Percentiles rank a stretch among this genome's conserved stretches.
phyloP scores from a whole-genome alignment of 2,113 vertebrate genomes.

The Caranx ignobilis region DNA sequence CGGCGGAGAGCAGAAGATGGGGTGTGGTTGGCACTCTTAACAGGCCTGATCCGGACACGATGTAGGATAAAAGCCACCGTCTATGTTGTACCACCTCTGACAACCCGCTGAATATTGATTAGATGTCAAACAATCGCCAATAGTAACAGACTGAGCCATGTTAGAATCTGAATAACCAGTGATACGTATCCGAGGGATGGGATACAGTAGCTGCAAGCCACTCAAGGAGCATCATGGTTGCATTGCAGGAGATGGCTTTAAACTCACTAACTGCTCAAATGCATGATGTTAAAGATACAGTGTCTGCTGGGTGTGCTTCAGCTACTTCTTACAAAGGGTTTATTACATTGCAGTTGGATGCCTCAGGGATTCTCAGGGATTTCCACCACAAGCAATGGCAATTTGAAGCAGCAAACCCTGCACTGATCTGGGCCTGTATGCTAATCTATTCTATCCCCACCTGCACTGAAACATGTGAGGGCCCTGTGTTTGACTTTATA shows the following conservation, averaged over 20 bases:
- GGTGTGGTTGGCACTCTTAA: conserved; percentile 79
- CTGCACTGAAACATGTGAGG: conserved; percentile 21
- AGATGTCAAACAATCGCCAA: not conserved
- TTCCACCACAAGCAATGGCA: conserved; percentile 1
- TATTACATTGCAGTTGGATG: conserved; percentile 28
- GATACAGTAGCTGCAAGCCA: not conserved
- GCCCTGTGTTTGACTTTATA: not conserved
- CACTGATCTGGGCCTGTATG: not conserved
- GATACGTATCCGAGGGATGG: not conserved
- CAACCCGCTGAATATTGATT: not conserved
- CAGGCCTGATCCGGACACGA: conserved; percentile 55
- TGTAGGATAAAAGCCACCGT: not conserved
- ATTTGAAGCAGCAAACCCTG: not conserved
- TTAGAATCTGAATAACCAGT: not conserved
- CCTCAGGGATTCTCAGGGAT: not conserved
- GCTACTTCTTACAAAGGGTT: conserved; percentile 12
- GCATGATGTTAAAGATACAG: not conserved
- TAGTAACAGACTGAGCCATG: not conserved
- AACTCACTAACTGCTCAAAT: not conserved
- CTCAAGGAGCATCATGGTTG: not conserved
- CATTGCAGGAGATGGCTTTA: not conserved
- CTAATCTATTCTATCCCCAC: not conserved
- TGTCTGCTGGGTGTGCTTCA: conserved; percentile 23
- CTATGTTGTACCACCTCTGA: not conserved
- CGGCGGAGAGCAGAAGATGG: conserved; percentile 52